A percentile compares a stretch with the other conserved stretches of the same genome.
These are phyloP conservation scores for Meta bourneti DNA, from an alignment of 2,888 invertebrate species.

Conservation along the genomic window DNA sequence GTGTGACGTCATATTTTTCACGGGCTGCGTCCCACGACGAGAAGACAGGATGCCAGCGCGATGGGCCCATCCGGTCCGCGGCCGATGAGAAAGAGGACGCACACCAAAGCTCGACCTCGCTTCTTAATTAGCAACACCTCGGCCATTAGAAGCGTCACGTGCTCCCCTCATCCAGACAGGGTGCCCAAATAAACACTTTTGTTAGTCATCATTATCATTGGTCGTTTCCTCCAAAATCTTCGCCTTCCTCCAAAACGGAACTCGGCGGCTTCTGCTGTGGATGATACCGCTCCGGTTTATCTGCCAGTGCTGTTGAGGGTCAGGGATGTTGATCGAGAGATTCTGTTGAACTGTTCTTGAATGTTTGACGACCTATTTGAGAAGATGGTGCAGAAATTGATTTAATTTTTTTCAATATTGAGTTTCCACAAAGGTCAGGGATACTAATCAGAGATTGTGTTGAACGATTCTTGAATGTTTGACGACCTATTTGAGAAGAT, in stretches of 20 bases:
- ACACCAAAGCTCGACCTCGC: constrained; percentile 62
- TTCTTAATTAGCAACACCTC: constrained; percentile 39
- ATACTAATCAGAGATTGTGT: background rate
- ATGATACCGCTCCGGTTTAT: constrained; percentile 48
- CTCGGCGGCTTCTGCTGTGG: constrained; percentile 50
- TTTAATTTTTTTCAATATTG: background rate
- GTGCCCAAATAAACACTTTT: constrained; percentile 65
- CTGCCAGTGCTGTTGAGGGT: background rate
- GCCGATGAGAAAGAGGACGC: constrained; percentile 67
- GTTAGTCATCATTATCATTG: constrained; percentile 73
- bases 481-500: too few relatives aligned
- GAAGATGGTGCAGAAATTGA: too few relatives aligned
- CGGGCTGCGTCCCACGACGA: constrained; percentile 48
- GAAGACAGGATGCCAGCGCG: constrained; percentile 72
- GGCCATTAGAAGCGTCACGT: constrained; percentile 13
- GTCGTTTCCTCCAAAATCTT: constrained; percentile 46
- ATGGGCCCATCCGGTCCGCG: constrained; percentile 70
- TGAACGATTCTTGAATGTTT: background rate
- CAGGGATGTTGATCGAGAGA: constrained; percentile 3
- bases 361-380: too few relatives aligned
- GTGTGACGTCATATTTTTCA: constrained; percentile 70
- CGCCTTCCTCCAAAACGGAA: constrained; percentile 53
- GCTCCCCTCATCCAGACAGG: background rate
- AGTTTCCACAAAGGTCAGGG: background rate
- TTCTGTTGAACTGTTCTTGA: too few relatives aligned